Evolutionary conservation across 2,888 invertebrate genomes (phyloP).

Genomic region (Eupeodes luniger): DNA sequence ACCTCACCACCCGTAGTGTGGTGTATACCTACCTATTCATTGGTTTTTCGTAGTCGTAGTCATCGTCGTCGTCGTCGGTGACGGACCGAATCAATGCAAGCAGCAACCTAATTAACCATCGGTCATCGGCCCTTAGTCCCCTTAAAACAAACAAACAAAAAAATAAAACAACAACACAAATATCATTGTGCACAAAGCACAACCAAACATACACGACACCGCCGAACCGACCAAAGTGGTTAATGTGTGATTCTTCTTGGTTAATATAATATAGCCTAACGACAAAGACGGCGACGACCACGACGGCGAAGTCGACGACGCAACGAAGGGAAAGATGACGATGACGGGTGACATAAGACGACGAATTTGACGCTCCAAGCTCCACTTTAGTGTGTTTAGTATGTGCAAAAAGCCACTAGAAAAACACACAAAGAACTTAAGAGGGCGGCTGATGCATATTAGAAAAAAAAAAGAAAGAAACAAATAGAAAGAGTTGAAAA

Average conservation of each 20-base stretch:
- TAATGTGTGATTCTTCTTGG: conserved; percentile 56
- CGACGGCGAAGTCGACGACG: conserved; percentile 76
- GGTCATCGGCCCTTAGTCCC: conserved; percentile 74
- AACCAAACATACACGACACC: conserved; percentile 27
- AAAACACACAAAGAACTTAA: conserved; percentile 57
- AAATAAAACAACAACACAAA: conserved; percentile 24
- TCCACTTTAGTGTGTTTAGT: conserved; percentile 24
- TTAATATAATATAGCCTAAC: conserved; percentile 27
- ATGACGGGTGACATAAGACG: conserved; percentile 79
- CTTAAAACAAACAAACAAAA: conserved; percentile 18
- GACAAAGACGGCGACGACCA: conserved; percentile 77
- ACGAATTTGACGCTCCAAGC: conserved; percentile 78
- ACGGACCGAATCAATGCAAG: conserved; percentile 75
- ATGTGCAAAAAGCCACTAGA: conserved; percentile 20
- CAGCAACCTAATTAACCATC: conserved; percentile 76
- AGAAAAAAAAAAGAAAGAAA: not conserved
- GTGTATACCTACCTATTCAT: conserved; percentile 8
- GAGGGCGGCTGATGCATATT: conserved; percentile 45
- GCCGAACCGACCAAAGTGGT: not conserved
- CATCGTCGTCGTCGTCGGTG: conserved; percentile 36
- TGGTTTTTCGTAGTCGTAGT: not conserved
- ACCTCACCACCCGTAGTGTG: conserved; percentile 39
- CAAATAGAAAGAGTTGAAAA: not conserved
- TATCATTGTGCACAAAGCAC: conserved; percentile 5
- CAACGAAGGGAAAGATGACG: conserved; percentile 76